Percentiles rank a stretch among this genome's conserved stretches.
Conservation (phyloP, 2,888 invertebrate species). For the Anorthoa munda region DNA sequence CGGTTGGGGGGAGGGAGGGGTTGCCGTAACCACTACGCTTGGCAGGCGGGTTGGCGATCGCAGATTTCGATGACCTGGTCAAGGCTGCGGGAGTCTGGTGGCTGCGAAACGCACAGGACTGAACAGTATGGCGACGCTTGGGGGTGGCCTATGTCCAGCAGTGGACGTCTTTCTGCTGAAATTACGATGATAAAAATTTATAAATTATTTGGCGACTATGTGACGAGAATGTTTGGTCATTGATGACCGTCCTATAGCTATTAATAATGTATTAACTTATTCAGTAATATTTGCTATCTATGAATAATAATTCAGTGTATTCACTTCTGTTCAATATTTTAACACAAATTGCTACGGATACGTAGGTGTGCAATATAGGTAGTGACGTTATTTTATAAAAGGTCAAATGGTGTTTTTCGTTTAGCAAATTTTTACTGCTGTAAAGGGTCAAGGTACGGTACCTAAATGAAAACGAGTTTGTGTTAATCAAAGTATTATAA, state of each 20-base stretch:
- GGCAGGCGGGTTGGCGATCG: too few species aligned
- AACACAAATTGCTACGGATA: conserved; percentile 7
- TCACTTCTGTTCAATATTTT: conserved; percentile 48
- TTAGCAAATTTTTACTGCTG: not conserved
- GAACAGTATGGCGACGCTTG: too few species aligned
- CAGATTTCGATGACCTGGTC: too few species aligned
- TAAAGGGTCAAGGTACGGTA: not conserved
- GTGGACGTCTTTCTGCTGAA: too few species aligned
- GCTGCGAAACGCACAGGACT: too few species aligned
- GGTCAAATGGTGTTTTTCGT: not conserved
- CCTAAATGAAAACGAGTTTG: not conserved
- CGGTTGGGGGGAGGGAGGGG: too few species aligned
- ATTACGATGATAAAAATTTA: too few species aligned
- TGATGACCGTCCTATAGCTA: conserved; percentile 21
- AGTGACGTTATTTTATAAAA: conserved; percentile 30
- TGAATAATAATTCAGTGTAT: conserved; percentile 45
- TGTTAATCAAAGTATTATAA: not conserved
- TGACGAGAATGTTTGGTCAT: conserved; percentile 2
- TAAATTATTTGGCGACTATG: conserved; percentile 4
- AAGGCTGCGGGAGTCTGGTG: too few species aligned
- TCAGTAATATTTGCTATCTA: conserved; percentile 35
- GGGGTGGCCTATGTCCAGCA: too few species aligned
- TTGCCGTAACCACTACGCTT: too few species aligned
- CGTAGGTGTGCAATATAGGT: conserved; percentile 13
- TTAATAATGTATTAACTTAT: conserved; percentile 42